A percentile compares a stretch with the other conserved stretches of the same genome.
Evolutionary conservation across 2,888 invertebrate species (phyloP).

Genomic region (Pediacus dermestoides): DNA sequence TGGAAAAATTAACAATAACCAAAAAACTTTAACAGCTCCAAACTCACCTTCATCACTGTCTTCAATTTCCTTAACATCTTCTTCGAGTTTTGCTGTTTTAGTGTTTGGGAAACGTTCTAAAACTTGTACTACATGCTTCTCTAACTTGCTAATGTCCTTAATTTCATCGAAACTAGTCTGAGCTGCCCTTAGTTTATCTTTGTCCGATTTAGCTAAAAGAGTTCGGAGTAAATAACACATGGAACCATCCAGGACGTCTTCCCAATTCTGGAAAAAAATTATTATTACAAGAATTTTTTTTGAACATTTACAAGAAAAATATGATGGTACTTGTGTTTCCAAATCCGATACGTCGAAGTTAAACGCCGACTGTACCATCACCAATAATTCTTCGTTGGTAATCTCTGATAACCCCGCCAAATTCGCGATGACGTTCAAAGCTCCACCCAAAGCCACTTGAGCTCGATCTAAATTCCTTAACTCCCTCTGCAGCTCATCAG

Average conservation of each 20-base stretch:
- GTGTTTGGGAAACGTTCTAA: slow-evolving; percentile 42
- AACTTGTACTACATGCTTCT: slow-evolving; percentile 45
- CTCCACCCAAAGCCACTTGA: slow-evolving; percentile 41
- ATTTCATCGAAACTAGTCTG: slow-evolving; percentile 50
- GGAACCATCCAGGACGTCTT: slow-evolving; percentile 68
- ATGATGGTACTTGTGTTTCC: slow-evolving; percentile 39
- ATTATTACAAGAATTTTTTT: no score
- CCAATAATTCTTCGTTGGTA: slow-evolving; percentile 33
- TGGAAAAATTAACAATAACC: no score
- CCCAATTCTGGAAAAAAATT: slow-evolving; percentile 68
- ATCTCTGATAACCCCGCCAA: slow-evolving; percentile 40
- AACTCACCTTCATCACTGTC: slow-evolving; percentile 10
- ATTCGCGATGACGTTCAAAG: slow-evolving; percentile 35
- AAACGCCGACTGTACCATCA: slow-evolving; percentile 38
- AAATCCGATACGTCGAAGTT: slow-evolving; percentile 37
- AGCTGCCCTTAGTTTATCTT: slow-evolving; percentile 58
- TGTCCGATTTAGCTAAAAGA: slow-evolving; percentile 60
- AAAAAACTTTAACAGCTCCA: no score
- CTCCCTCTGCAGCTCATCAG: slow-evolving; percentile 52
- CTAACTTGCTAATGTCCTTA: slow-evolving; percentile 43
- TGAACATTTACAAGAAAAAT: no score
- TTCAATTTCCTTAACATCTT: slow-evolving; percentile 2
- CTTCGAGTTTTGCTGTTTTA: slow-evolving; percentile 6
- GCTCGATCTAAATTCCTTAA: slow-evolving; percentile 41
- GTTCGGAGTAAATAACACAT: slow-evolving; percentile 64